phyloP scores from a whole-genome alignment of 2,888 invertebrate species.

The Dexiosoma caninum region DNA sequence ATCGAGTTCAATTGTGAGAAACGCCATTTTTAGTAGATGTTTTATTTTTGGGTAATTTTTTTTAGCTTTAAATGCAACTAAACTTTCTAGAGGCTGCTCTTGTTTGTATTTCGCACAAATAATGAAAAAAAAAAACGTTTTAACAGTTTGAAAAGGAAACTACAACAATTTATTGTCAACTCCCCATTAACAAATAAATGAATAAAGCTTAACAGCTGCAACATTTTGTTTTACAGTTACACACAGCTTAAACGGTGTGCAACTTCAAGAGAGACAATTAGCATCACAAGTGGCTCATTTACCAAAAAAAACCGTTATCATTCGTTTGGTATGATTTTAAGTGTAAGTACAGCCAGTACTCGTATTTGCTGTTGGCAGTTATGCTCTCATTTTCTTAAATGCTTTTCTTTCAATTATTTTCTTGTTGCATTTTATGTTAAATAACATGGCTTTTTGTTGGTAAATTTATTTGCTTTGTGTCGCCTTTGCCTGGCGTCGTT shows the following conservation, averaged over 20 bases:
- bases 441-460: constrained; percentile 29
- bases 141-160: constrained; percentile 19
- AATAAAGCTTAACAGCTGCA: constrained; percentile 45
- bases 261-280: constrained; percentile 56
- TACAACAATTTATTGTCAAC: constrained; percentile 21
- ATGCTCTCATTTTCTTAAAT: constrained; percentile 36
- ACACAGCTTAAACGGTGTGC: constrained; percentile 20
- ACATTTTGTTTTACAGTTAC: constrained; percentile 42
- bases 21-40: constrained; percentile 31
- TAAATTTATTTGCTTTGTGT: constrained; percentile 19
- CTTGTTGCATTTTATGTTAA: constrained; percentile 32
- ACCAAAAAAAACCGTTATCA: constrained; percentile 36
- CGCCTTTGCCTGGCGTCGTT: constrained; percentile 19
- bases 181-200: constrained; percentile 22
- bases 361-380: constrained; percentile 25
- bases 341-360: neutral
- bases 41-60: constrained; percentile 6
- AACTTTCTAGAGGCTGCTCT: constrained; percentile 42
- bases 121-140: neutral
- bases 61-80: constrained; percentile 42
- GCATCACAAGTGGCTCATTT: constrained; percentile 56
- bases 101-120: neutral
- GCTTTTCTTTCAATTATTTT: constrained; percentile 26
- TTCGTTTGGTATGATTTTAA: neutral
- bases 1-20: constrained; percentile 35